phyloP scores from a whole-genome alignment of 2,888 invertebrate genomes.

The Phengaris arion region DNA sequence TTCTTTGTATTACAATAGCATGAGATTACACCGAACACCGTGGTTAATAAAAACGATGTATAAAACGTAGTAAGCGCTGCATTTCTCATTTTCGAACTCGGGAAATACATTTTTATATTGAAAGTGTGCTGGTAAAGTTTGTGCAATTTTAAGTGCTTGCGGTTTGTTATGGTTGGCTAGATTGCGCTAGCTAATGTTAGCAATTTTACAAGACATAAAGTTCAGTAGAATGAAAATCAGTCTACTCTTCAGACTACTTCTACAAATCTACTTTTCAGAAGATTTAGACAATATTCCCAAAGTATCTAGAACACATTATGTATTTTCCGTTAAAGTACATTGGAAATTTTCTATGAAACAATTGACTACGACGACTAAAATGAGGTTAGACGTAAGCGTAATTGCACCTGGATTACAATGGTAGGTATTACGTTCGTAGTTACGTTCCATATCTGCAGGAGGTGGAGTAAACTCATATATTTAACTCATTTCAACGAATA shows the following conservation, averaged over 20 bases:
- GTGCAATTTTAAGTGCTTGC: not conserved
- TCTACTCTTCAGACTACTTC: not conserved
- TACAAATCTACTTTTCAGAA: not conserved
- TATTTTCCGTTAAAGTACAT: not conserved
- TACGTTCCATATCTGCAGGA: no score
- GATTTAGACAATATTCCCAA: not conserved
- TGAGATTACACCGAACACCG: not conserved
- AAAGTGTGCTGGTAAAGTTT: not conserved
- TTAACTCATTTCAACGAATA: no score
- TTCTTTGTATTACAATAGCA: conserved; percentile 5
- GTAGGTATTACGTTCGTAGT: no score
- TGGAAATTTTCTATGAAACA: no score
- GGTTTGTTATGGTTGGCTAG: no score
- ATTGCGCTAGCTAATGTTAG: not conserved
- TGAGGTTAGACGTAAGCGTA: no score
- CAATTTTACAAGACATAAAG: not conserved
- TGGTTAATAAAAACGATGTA: not conserved
- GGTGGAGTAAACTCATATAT: no score
- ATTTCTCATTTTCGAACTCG: not conserved
- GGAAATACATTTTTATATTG: not conserved
- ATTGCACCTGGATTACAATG: no score
- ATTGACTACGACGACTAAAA: no score
- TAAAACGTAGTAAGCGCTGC: not conserved
- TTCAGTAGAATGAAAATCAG: not conserved
- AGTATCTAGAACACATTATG: not conserved